phyloP scores from a whole-genome alignment of 2,888 invertebrate species.

The Melanostoma mellinum region DNA sequence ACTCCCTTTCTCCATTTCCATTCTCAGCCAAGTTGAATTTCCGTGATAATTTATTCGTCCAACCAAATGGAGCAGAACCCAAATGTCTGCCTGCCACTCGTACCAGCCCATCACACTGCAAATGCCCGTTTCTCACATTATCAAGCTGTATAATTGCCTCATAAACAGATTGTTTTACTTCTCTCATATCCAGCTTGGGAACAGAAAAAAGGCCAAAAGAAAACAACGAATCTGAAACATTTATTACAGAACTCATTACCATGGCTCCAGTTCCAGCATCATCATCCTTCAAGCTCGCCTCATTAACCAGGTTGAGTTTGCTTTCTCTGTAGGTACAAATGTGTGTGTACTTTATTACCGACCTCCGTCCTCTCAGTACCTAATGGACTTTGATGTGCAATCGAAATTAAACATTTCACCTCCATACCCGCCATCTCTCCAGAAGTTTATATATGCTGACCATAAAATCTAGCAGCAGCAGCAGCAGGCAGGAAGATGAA shows the following conservation, averaged over 20 bases:
- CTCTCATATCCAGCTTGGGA: neutral
- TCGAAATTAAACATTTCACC: conserved; percentile 52
- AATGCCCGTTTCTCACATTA: conserved; percentile 55
- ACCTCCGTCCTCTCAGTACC: conserved; percentile 30
- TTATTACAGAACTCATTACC: conserved; percentile 66
- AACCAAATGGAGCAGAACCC: conserved; percentile 52
- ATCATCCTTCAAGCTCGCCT: conserved; percentile 43
- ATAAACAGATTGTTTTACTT: conserved; percentile 70
- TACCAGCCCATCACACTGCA: conserved; percentile 32
- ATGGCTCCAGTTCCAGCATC: conserved; percentile 39
- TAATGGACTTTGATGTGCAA: conserved; percentile 65
- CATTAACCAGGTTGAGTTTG: conserved; percentile 40
- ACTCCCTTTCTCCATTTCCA: conserved; percentile 12
- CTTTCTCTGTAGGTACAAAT: neutral
- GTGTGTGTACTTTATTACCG: neutral
- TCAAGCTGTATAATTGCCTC: conserved; percentile 61
- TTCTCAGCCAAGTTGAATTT: conserved; percentile 2
- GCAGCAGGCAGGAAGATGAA: conserved; percentile 45
- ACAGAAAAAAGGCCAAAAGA: conserved; percentile 20
- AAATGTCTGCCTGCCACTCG: conserved; percentile 47
- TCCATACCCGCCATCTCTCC: neutral
- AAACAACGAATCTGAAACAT: conserved; percentile 40
- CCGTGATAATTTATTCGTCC: conserved; percentile 48
- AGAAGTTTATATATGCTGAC: conserved; percentile 18
- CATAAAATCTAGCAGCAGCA: conserved; percentile 36